These are phyloP conservation scores for Sanderia malayensis DNA, from an alignment of 30 jellyfish, hydroid and myxozoan genomes.

Conservation along the genomic window DNA sequence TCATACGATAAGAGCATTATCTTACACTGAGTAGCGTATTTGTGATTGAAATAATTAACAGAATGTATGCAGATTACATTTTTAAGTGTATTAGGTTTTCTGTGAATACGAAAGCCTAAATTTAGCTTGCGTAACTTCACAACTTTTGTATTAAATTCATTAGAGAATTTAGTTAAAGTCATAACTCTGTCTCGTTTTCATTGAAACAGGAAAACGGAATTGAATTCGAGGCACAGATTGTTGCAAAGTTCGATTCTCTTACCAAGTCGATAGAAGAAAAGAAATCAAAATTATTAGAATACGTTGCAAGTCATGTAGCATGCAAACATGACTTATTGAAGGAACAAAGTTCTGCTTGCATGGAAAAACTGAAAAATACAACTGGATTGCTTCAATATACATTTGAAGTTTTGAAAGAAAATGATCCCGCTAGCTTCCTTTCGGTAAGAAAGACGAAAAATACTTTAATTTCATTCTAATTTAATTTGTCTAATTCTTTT, in stretches of 20 bases:
- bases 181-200: no score
- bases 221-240: conserved; percentile 88
- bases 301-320: conserved; percentile 32
- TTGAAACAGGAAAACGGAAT: conserved; percentile 80
- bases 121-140: no score
- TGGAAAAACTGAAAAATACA: conserved; percentile 42
- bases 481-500: background rate
- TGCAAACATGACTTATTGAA: conserved; percentile 29
- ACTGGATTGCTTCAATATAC: conserved; percentile 73
- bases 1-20: no score
- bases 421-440: conserved; percentile 83
- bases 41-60: no score
- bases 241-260: conserved; percentile 79
- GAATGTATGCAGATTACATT: no score
- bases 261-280: conserved; percentile 58
- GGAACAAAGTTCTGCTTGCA: conserved; percentile 51
- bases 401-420: conserved; percentile 74
- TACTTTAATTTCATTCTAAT: no score
- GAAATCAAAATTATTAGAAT: conserved; percentile 48
- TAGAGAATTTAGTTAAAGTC: no score
- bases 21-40: no score
- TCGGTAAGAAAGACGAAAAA: conserved; percentile 58
- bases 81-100: no score
- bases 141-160: no score
- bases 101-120: no score